Evolutionary conservation across 2,113 vertebrate genomes (phyloP), one percentile per base, ranked within the genome.

Genomic region (Delphinus delphis): DNA sequence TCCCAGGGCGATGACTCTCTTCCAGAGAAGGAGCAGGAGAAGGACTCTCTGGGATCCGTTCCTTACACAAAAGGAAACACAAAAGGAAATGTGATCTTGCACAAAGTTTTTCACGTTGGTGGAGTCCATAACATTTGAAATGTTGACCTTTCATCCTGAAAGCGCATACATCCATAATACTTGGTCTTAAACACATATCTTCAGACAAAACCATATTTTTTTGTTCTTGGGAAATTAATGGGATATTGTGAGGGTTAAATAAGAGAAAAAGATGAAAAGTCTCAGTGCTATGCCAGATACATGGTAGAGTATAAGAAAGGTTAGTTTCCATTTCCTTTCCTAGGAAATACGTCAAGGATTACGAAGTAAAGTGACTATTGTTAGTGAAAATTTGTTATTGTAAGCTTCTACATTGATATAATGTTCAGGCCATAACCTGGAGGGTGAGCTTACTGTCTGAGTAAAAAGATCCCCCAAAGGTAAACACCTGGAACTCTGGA

Each of bases 21-120:
- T 99, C 99, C 60, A 99, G 97, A 74, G 99, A 99, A 0, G 99
- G 99, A 95, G 98, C 98, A 60, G 99, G 99, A 62, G 99, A 99
- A 31, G 99, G 99, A 98, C 99, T 99, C 98, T 99, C 99, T 76
- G 99, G 99, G 97, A 99, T 99, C 96, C 99, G 97, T 96, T 99
- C 99, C 99, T 99, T 96, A 97, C 31, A 98, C 28, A 97, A 89
- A 96, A 79, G 62, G 41, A 98, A 95, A 88, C 28, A 68, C 6
- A 90, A 93, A 94, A 74, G 88, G 23, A 95, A 92, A 88, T 38
- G 1, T 6, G 60, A 76, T 55, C 17, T 85, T 36, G 12, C 7
- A 33, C 2, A 15, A 21, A 79, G 18, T 47, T 83, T 85, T 95
- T 87, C 70, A 55, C n/a, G 17, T 91, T 33, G 5, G 5, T n/a